Evolutionary conservation across 2,888 invertebrate genomes (phyloP).

Genomic region (Tetanocera ferruginea): DNA sequence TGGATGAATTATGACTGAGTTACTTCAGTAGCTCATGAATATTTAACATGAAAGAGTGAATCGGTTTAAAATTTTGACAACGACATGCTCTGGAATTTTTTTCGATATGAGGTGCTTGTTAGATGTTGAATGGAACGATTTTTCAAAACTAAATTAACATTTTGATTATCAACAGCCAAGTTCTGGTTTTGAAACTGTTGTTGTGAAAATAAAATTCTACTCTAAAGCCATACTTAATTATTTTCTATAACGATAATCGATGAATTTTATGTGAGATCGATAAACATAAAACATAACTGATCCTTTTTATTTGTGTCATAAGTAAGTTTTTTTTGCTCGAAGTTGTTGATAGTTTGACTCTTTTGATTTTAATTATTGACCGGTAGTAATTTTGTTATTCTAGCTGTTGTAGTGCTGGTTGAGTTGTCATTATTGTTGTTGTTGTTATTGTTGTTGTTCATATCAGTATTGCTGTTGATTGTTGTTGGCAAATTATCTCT

Average conservation of each 20-base stretch:
- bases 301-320: constrained; percentile 1
- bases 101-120: too few species aligned
- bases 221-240: neutral
- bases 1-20: too few species aligned
- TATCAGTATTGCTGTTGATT: constrained; percentile 46
- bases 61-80: too few species aligned
- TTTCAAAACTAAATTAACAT: too few species aligned
- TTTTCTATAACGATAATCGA: neutral
- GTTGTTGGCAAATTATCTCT: constrained; percentile 64
- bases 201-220: neutral
- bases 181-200: neutral
- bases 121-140: too few species aligned
- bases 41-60: too few species aligned
- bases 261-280: neutral
- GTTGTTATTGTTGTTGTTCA: constrained; percentile 44
- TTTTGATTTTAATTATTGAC: constrained; percentile 52
- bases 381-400: constrained; percentile 63
- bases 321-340: constrained; percentile 17
- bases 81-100: too few species aligned
- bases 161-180: too few species aligned
- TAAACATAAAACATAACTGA: constrained; percentile 1
- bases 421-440: constrained; percentile 26
- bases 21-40: too few species aligned
- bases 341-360: constrained; percentile 15
- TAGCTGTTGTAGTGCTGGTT: constrained; percentile 45